Conservation (phyloP, 2,888 invertebrate genomes). For the Leistus spinibarbis region DNA sequence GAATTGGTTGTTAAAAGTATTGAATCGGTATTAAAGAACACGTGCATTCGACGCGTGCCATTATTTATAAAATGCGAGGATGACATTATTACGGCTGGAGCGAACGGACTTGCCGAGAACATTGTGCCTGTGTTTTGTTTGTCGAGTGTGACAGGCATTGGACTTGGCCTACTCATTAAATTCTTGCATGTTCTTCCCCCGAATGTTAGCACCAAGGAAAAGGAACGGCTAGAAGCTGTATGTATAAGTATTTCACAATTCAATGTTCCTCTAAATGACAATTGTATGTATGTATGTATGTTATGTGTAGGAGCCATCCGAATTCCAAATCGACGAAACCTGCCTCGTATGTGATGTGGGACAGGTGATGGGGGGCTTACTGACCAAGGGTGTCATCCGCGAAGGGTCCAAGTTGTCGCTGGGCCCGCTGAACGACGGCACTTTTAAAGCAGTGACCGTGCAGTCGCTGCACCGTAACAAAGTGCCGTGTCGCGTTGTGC, state of each 20-base stretch:
- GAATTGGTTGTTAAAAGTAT: conserved; percentile 63
- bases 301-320: conserved; percentile 67
- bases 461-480: conserved; percentile 91
- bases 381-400: conserved; percentile 82
- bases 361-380: conserved; percentile 83
- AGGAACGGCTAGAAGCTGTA: conserved; percentile 72
- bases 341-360: conserved; percentile 84
- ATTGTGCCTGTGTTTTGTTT: conserved; percentile 84
- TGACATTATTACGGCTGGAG: conserved; percentile 77
- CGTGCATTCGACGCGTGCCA: conserved; percentile 69
- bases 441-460: conserved; percentile 77
- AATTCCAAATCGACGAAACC: conserved; percentile 94
- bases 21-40: conserved; percentile 67
- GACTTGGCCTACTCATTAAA: conserved; percentile 80
- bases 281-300: conserved; percentile 3
- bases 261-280: not conserved
- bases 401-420: conserved; percentile 82
- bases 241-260: too few species aligned
- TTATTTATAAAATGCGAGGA: conserved; percentile 70
- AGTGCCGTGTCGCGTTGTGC: conserved; percentile 84
- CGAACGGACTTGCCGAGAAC: conserved; percentile 68
- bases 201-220: conserved; percentile 66
- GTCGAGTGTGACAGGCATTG: conserved; percentile 88
- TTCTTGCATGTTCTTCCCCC: conserved; percentile 86
- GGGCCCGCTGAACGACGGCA: conserved; percentile 77